These are phyloP conservation scores for Cryptomyrus ogoouensis DNA, from an alignment of 2,113 vertebrate species.

Conservation along the genomic window DNA sequence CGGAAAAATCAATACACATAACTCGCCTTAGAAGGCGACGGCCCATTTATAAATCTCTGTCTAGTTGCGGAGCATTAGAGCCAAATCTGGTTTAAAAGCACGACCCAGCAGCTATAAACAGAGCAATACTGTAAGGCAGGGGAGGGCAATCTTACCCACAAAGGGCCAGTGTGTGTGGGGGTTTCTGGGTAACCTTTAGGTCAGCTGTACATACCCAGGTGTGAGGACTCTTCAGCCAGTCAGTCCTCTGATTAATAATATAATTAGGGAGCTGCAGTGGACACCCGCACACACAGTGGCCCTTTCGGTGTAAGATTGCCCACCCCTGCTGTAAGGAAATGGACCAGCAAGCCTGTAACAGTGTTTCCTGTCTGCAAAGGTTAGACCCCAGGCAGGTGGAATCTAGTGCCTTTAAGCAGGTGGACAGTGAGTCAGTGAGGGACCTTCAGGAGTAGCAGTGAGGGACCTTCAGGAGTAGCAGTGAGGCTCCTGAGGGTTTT, in stretches of 20 bases:
- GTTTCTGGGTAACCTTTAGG: neutral
- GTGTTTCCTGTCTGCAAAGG: neutral
- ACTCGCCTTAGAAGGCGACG: conserved; percentile 74
- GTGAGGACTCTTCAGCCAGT: neutral
- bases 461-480: neutral
- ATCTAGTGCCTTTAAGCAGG: neutral
- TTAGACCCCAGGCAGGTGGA: neutral
- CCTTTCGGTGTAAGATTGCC: neutral
- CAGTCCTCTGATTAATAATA: neutral
- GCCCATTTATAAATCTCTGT: conserved; percentile 89
- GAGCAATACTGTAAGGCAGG: conserved; percentile 45
- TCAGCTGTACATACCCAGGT: neutral
- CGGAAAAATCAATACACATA: conserved; percentile 96
- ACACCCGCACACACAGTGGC: neutral
- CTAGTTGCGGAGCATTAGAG: conserved; percentile 84
- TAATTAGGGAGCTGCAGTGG: neutral
- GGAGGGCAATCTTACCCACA: neutral
- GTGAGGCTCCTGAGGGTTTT: neutral
- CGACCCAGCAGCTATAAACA: conserved; percentile 64
- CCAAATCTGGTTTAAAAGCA: conserved; percentile 80
- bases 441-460: neutral
- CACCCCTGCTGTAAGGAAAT: conserved; percentile 12
- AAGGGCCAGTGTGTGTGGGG: neutral
- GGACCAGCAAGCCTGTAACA: conserved; percentile 37
- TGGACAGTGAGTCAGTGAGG: neutral